phyloP scores from a whole-genome alignment of 2,113 vertebrate species.

The Centropristis striata region DNA sequence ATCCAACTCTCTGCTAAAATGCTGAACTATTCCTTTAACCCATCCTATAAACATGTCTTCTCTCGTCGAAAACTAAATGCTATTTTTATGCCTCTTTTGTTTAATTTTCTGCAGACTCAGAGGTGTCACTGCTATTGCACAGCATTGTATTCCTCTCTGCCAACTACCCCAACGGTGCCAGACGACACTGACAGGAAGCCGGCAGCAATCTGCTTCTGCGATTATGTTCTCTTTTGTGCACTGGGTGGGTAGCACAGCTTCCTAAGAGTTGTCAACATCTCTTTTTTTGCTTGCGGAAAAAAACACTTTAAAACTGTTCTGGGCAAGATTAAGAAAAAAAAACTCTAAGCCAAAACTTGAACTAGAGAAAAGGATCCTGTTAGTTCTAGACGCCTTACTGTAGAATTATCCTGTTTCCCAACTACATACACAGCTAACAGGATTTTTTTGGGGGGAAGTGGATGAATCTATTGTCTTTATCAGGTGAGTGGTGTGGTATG shows the following conservation, averaged over 20 bases:
- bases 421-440: neutral
- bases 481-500: neutral
- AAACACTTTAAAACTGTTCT: constrained; percentile 5
- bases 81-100: neutral
- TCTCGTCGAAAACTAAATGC: neutral
- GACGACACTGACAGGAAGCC: constrained; percentile 63
- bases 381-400: neutral
- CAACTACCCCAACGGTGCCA: constrained; percentile 79
- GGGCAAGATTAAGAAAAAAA: neutral
- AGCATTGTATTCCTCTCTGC: constrained; percentile 92
- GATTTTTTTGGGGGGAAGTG: neutral
- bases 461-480: neutral
- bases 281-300: neutral
- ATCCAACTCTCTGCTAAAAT: neutral
- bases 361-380: neutral
- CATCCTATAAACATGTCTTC: neutral
- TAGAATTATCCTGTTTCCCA: neutral
- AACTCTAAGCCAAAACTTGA: neutral
- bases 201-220: neutral
- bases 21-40: neutral
- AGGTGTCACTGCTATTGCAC: constrained; percentile 92
- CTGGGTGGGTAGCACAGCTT: constrained; percentile 19
- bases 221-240: neutral
- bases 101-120: constrained; percentile 84
- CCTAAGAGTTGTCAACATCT: constrained; percentile 36